These are phyloP conservation scores for Bovichtus variegatus DNA, from an alignment of 2,797 vertebrate species.

Conservation along the genomic window DNA sequence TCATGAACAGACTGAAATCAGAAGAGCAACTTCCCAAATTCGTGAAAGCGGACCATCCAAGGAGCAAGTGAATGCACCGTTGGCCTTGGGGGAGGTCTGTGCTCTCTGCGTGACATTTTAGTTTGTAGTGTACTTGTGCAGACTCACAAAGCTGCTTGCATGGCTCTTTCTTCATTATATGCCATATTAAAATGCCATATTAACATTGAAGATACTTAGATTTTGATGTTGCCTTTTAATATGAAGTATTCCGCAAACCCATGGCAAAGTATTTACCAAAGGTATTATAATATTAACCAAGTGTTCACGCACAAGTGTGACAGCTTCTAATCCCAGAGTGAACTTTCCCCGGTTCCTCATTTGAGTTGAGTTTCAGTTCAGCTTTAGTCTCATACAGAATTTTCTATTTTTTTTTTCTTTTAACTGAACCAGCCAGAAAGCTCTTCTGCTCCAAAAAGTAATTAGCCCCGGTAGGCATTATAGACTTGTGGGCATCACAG, in stretches of 20 bases:
- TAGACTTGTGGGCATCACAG: slow-evolving; percentile 31
- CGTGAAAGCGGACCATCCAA: no score
- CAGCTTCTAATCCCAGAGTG: slow-evolving; percentile 5
- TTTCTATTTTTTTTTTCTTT: slow-evolving; percentile 17
- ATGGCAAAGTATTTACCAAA: not conserved
- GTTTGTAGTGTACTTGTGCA: no score
- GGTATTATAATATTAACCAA: slow-evolving; percentile 12
- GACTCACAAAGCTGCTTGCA: not conserved
- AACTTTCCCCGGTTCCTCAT: slow-evolving; percentile 6
- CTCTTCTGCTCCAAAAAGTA: slow-evolving; percentile 29
- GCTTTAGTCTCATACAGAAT: slow-evolving; percentile 4
- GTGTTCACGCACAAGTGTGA: not conserved
- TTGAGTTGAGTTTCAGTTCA: slow-evolving; percentile 34
- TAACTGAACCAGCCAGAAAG: slow-evolving; percentile 1
- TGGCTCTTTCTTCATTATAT: not conserved
- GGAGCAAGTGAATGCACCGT: no score
- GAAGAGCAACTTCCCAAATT: no score
- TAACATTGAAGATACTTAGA: no score
- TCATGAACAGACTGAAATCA: no score
- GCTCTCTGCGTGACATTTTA: no score
- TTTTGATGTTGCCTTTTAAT: not conserved
- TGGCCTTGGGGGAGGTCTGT: no score
- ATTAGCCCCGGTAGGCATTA: slow-evolving; percentile 43
- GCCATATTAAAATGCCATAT: not conserved
- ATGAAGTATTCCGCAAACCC: not conserved